Conservation (phyloP, 2,888 invertebrate species). For the Allolobophora icterica region DNA sequence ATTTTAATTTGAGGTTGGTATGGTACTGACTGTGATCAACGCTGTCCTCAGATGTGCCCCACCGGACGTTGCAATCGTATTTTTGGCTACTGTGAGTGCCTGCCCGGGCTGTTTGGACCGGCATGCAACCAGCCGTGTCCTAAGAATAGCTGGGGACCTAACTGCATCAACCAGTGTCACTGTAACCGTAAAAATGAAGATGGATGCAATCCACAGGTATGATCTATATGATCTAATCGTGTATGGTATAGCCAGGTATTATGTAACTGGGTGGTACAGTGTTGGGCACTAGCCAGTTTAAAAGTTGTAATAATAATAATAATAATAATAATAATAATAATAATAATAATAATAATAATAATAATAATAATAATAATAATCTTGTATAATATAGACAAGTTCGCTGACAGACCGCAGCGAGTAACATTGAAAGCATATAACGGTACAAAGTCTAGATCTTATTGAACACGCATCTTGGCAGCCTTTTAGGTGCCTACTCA, state of each 20-base stretch:
- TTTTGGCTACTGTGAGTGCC: constrained; percentile 67
- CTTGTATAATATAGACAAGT: too few relatives aligned
- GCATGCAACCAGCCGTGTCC: constrained; percentile 89
- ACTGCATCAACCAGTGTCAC: constrained; percentile 71
- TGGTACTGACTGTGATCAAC: constrained; percentile 62
- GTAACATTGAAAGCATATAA: too few relatives aligned
- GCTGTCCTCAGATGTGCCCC: constrained; percentile 62
- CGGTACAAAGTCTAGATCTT: too few relatives aligned
- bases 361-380: too few relatives aligned
- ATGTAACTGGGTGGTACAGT: too few relatives aligned
- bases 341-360: too few relatives aligned
- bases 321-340: too few relatives aligned
- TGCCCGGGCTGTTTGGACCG: constrained; percentile 68
- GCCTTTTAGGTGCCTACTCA: too few relatives aligned
- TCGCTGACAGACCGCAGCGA: too few relatives aligned
- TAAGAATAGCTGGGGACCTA: constrained; percentile 79
- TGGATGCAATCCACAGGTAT: constrained; percentile 64
- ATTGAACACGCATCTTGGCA: too few relatives aligned
- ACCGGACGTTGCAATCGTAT: constrained; percentile 65
- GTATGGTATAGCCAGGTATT: background rate
- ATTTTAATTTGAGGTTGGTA: constrained; percentile 55
- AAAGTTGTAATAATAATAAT: too few relatives aligned
- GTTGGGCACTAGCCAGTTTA: too few relatives aligned
- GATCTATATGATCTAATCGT: constrained; percentile 30
- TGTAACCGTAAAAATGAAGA: constrained; percentile 56